Evolutionary conservation across 2,888 invertebrate genomes (phyloP), one percentile per base, ranked within the genome.

Genomic region (Trissonchulus sp.): DNA sequence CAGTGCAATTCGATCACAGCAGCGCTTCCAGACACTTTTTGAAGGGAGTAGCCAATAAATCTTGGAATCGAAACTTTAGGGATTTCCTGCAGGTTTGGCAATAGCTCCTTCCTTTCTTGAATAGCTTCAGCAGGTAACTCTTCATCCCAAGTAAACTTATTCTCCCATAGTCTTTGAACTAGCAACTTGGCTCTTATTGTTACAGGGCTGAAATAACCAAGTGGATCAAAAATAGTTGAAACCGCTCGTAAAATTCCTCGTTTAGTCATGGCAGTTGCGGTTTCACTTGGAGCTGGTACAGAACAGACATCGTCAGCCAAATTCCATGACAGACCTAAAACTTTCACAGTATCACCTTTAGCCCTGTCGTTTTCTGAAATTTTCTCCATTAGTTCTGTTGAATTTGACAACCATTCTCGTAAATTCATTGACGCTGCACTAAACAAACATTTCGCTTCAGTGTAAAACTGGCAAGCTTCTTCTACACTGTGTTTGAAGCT

Each of bases 101-200:
- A 30, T n/a, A 30, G 34, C 71, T 69, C 36, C 3, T 28, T 37
- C 73, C 73, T 63, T 8, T 62, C 28, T 23, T 69, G 23, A n/a
- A 36, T 33, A 38, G 23, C 15, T 63, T 62, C 62, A 18, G 73
- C 23, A 3, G 79, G 76, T 28, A 80, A 68, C 0, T 63, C 48
- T 8, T 79, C 78, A 77, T 82, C 81, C 81, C 81, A 81, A 1
- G 68, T 76, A 2, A 78, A 3, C 1, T 78, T 72, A 23, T 68
- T 34, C 30, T 74, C 73, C 80, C 81, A 83, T 1, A 81, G 38
- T 18, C 76, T 35, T 77, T 82, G 81, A 35, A 83, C 68, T 8
- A 81, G 36, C 1, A 79, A 76, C 71, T 81, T 83, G 0, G 76
- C 74, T 23, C 65, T 28, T 62, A 78, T 75, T 18, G 36, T 76